Evolutionary conservation across 1,140 invertebrate genomes (phyloP).

Genomic region (Zaprionus nigranus): DNA sequence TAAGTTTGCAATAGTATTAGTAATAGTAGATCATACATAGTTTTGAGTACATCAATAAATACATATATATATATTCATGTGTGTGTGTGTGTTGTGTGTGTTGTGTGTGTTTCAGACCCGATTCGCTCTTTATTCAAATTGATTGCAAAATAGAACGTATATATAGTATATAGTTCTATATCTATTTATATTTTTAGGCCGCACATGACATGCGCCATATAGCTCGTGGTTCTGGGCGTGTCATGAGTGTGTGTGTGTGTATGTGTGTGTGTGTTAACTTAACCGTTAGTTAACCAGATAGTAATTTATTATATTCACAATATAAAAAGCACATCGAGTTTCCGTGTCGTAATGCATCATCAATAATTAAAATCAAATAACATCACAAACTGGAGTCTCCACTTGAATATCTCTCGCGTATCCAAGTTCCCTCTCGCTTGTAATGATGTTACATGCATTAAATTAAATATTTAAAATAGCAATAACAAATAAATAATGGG

Average conservation of each 20-base stretch:
- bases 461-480: neutral
- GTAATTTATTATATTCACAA: slow-evolving; percentile 18
- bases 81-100: slow-evolving; percentile 7
- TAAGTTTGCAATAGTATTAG: slow-evolving; percentile 27
- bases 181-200: slow-evolving; percentile 33
- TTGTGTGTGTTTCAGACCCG: slow-evolving; percentile 22
- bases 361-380: neutral
- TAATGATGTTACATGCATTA: neutral
- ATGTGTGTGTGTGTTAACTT: neutral
- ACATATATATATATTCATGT: slow-evolving; percentile 17
- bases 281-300: neutral
- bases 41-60: slow-evolving; percentile 17
- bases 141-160: slow-evolving; percentile 46
- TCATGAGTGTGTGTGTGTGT: neutral
- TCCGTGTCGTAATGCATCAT: slow-evolving; percentile 25
- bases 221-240: slow-evolving; percentile 3
- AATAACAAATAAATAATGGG: slow-evolving; percentile 5
- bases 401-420: too few relatives aligned
- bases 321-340: slow-evolving; percentile 33
- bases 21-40: slow-evolving; percentile 20
- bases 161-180: slow-evolving; percentile 45
- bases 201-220: neutral
- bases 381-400: too few relatives aligned
- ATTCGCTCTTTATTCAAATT: slow-evolving; percentile 47
- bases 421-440: too few relatives aligned